Conservation (phyloP, 2,888 invertebrate species). For the Caradrina kadenii region DNA sequence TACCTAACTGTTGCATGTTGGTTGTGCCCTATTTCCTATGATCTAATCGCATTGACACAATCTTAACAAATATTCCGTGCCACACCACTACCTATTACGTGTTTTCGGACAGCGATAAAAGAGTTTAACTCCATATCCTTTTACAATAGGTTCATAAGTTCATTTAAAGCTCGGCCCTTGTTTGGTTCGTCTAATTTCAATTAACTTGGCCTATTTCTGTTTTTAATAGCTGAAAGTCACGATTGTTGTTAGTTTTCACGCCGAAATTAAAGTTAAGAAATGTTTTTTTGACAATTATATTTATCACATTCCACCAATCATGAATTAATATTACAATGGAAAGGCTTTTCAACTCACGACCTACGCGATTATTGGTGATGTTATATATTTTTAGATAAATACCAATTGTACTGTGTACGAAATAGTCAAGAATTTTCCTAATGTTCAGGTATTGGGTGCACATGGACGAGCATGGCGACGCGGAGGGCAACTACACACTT, state of each 20-base stretch:
- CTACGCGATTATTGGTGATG: background rate
- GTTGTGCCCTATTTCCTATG: background rate
- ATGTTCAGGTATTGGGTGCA: constrained; percentile 95
- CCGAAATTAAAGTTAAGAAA: constrained; percentile 5
- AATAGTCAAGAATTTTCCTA: background rate
- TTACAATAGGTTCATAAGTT: constrained; percentile 20
- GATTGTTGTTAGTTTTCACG: constrained; percentile 1
- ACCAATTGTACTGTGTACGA: background rate
- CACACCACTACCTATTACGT: constrained; percentile 13
- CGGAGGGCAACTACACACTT: constrained; percentile 98
- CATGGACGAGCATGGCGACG: constrained; percentile 97
- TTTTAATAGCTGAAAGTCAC: constrained; percentile 7
- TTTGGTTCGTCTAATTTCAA: constrained; percentile 21
- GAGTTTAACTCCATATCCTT: constrained; percentile 41
- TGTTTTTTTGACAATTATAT: background rate
- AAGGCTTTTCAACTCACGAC: background rate
- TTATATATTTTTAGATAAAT: background rate
- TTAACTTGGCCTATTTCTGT: constrained; percentile 2
- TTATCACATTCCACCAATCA: background rate
- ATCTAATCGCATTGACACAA: background rate
- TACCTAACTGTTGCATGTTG: constrained; percentile 12
- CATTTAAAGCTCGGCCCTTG: constrained; percentile 36
- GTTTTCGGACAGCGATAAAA: constrained; percentile 32
- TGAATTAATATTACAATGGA: no score
- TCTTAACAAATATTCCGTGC: constrained; percentile 12